Evolutionary conservation across 2,888 invertebrate genomes (phyloP).

Genomic region (Drosophila ustulata): DNA sequence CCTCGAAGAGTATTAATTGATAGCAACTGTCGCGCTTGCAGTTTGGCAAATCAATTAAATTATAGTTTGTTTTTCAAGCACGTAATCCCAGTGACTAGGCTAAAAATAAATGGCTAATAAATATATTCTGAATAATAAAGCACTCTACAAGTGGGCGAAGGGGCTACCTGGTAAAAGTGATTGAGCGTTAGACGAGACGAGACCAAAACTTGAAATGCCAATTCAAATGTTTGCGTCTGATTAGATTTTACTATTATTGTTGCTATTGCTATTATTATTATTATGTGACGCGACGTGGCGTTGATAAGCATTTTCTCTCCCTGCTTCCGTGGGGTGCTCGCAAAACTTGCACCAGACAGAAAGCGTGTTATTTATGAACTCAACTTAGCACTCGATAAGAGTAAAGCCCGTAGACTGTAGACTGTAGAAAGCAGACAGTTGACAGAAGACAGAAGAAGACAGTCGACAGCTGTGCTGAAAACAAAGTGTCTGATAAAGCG

Average conservation of each 20-base stretch:
- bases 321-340: slow-evolving; percentile 1
- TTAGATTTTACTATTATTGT: slow-evolving; percentile 19
- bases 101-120: slow-evolving; percentile 30
- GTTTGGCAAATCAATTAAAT: slow-evolving; percentile 20
- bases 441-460: background rate
- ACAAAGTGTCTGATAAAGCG: slow-evolving; percentile 15
- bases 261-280: slow-evolving; percentile 1
- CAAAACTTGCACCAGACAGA: slow-evolving; percentile 25
- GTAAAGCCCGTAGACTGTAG: background rate
- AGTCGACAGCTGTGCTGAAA: slow-evolving; percentile 4
- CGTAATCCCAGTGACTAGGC: slow-evolving; percentile 36
- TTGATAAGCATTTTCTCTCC: slow-evolving; percentile 9
- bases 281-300: slow-evolving; percentile 14
- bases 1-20: slow-evolving; percentile 6
- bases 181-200: slow-evolving; percentile 30
- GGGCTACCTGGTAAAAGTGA: slow-evolving; percentile 7
- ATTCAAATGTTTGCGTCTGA: slow-evolving; percentile 25
- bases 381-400: slow-evolving; percentile 22
- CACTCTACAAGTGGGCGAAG: background rate
- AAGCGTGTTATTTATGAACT: slow-evolving; percentile 2
- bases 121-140: slow-evolving; percentile 7
- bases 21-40: slow-evolving; percentile 2
- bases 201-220: slow-evolving; percentile 20
- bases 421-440: background rate
- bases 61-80: slow-evolving; percentile 28